A percentile compares a stretch with the other conserved stretches of the same genome.
Evolutionary conservation across 2,888 invertebrate genomes (phyloP).

Genomic region (Tetanocera ferruginea): DNA sequence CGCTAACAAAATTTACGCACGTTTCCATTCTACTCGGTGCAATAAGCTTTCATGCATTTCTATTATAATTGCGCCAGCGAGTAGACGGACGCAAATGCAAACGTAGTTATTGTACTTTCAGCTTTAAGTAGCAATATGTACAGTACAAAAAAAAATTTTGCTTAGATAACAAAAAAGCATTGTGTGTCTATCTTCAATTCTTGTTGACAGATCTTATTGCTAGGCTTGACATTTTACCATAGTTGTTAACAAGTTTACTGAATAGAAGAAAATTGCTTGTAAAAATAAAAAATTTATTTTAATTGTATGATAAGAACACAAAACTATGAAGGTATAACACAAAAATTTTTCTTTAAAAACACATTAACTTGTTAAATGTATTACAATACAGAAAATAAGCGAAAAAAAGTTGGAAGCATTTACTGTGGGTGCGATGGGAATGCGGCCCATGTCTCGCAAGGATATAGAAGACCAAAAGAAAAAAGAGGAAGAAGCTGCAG

Average conservation of each 20-base stretch:
- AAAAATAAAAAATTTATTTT: background rate
- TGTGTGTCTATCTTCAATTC: too few relatives aligned
- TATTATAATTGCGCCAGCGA: too few relatives aligned
- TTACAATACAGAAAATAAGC: slow-evolving; percentile 72
- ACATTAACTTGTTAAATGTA: background rate
- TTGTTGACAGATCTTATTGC: background rate
- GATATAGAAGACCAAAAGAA: slow-evolving; percentile 89
- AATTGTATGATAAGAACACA: background rate
- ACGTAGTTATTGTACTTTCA: too few relatives aligned
- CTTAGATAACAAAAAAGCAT: background rate
- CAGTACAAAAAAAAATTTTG: background rate
- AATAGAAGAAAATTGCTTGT: background rate
- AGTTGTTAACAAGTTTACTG: background rate
- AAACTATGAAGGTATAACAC: slow-evolving; percentile 39
- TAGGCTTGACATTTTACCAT: slow-evolving; percentile 32
- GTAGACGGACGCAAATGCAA: too few relatives aligned
- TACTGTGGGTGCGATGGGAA: slow-evolving; percentile 81
- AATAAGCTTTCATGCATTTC: too few relatives aligned
- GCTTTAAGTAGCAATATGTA: too few relatives aligned
- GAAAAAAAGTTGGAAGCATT: slow-evolving; percentile 84
- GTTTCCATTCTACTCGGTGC: too few relatives aligned
- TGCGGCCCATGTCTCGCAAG: slow-evolving; percentile 80
- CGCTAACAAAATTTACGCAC: too few relatives aligned
- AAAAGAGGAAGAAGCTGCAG: slow-evolving; percentile 91
- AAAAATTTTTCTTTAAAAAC: background rate